Base-by-base conservation (phyloP, 2,888 invertebrate species). In the Pinctada fucata region DNA sequence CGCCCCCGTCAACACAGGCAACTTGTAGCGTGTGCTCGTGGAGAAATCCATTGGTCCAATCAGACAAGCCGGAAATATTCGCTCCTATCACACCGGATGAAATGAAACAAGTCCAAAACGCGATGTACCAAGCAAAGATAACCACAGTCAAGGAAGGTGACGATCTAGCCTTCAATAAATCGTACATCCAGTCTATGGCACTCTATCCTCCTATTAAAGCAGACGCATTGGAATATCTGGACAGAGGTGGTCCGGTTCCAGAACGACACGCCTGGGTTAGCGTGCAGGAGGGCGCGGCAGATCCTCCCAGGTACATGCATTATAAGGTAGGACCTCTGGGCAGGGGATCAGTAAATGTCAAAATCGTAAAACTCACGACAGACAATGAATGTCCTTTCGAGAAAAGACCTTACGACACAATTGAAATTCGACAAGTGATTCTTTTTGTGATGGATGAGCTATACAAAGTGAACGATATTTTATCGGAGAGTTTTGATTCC, bases 291-390 rank as follows among this genome's bases (percentile, higher is more conserved):
- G 85, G 87, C 6, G 50, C 77, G 2, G 13, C 77, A 4, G 69
- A 80, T n/a, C 58, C 64, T 48, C 84, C 84, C 6, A 83, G 83
- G 67, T 76, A 85, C 3, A 87, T 86, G 86, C 84, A 86, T 64
- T 87, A 86, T 72, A 84, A 83, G 75, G 85, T 87, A 3, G 87
- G 87, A 2, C 87, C 87, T 0, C 76, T 87, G 2, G 79, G 76
- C 6, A 81, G 78, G 13, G 63, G 76, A 0, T 47, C 6, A 49
- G 69, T 48, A 5, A 67, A 75, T 45, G 76, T 85, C 6, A 79
- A 70, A 5, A 72, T 76, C 1, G 49, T 6, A 0, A 79, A 75
- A 3, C 58, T 83, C 45, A 72, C 80, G 13, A 63, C 72, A 13
- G 76, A 79, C 10, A 83, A 84, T 0, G 86, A 86, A 45, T 79